A percentile compares a stretch with the other conserved stretches of the same genome.
phyloP scores from a whole-genome alignment of 2,797 vertebrate genomes.

The Chelonia mydas region DNA sequence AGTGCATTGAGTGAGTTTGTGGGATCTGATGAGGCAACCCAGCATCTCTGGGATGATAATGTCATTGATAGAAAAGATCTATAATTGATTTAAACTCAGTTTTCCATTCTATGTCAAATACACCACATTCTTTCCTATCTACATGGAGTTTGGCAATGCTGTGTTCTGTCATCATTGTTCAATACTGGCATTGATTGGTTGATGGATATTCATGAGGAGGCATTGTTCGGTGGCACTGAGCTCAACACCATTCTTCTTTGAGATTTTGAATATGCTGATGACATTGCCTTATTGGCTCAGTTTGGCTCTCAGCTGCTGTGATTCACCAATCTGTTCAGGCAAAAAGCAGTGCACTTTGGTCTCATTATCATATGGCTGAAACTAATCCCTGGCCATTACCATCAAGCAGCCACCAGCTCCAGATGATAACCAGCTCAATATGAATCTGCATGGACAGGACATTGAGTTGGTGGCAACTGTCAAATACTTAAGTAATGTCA shows the following conservation, averaged over 20 bases:
- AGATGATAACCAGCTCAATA: background rate
- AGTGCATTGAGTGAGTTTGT: background rate
- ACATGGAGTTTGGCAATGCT: background rate
- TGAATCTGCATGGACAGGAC: background rate
- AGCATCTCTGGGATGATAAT: background rate
- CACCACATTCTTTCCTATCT: background rate
- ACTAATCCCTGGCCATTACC: background rate
- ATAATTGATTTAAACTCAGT: background rate
- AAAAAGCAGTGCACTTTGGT: background rate
- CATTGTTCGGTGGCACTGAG: background rate
- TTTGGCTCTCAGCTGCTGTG: background rate
- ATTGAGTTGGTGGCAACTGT: background rate
- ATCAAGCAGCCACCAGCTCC: background rate
- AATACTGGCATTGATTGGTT: background rate
- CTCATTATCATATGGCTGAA: background rate
- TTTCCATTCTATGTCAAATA: background rate
- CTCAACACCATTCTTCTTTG: background rate
- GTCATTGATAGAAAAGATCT: background rate
- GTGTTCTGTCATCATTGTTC: background rate
- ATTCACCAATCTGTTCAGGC: background rate
- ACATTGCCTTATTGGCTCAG: background rate
- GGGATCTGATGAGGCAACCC: background rate
- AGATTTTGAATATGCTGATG: background rate
- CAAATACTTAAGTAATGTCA: background rate
- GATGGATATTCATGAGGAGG: background rate